phyloP scores from a whole-genome alignment of 1,140 invertebrate species.

The Trypoxylus dichotomus region DNA sequence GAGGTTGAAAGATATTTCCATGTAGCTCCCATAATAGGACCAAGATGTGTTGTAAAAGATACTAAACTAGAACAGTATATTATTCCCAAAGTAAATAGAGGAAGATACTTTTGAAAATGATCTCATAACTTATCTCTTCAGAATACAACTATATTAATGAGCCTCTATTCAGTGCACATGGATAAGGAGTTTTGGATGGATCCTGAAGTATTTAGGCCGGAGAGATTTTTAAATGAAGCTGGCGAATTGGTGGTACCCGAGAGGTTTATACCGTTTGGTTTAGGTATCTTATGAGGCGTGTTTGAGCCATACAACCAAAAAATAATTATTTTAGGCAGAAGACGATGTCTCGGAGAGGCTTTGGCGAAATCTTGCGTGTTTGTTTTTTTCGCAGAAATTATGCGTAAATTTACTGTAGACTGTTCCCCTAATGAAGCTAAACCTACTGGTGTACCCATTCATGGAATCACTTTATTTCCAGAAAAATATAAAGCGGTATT shows the following conservation, averaged over 20 bases:
- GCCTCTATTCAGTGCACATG: constrained; percentile 69
- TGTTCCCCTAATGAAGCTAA: constrained; percentile 44
- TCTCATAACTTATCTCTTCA: constrained; percentile 55
- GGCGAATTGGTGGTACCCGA: constrained; percentile 61
- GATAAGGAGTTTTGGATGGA: constrained; percentile 69
- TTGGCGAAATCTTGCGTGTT: constrained; percentile 62
- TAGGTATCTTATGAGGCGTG: constrained; percentile 58
- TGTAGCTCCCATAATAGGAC: constrained; percentile 67
- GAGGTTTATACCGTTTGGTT: constrained; percentile 70
- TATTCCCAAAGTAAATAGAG: constrained; percentile 61
- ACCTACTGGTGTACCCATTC: constrained; percentile 52
- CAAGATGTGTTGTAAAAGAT: constrained; percentile 63
- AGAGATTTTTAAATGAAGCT: constrained; percentile 68
- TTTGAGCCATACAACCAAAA: background rate
- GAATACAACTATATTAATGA: constrained; percentile 68
- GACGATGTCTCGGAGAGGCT: constrained; percentile 65
- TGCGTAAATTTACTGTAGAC: constrained; percentile 59
- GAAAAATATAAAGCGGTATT: constrained; percentile 54
- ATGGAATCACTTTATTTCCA: constrained; percentile 59
- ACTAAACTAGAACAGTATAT: constrained; percentile 64
- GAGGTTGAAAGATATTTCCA: constrained; percentile 63
- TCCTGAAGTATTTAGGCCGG: constrained; percentile 69
- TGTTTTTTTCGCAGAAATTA: constrained; percentile 57
- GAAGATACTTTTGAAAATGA: constrained; percentile 26
- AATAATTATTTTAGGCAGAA: constrained; percentile 57